A percentile compares a stretch with the other conserved stretches of the same genome.
These are phyloP conservation scores for Henricia sp. DNA, from an alignment of 53 echinoderm and acorn worm genomes.

Conservation along the genomic window DNA sequence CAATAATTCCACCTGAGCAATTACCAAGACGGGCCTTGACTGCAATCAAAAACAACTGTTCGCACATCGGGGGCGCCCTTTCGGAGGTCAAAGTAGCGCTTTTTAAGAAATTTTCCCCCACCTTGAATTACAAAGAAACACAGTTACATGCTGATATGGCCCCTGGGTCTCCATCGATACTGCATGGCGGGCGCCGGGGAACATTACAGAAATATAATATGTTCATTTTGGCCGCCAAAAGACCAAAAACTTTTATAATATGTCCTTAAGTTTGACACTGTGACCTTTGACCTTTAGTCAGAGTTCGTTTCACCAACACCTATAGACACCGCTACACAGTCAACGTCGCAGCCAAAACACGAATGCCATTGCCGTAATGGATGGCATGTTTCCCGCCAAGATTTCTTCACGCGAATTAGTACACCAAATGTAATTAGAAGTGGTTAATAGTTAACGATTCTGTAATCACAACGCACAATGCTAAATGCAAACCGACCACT, in stretches of 20 bases:
- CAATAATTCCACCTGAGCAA: constrained; percentile 25
- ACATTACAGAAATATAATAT: constrained; percentile 17
- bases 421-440: neutral
- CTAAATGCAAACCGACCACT: too few relatives aligned
- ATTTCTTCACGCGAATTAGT: neutral
- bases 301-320: too few relatives aligned
- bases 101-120: constrained; percentile 4
- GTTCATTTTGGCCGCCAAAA: neutral
- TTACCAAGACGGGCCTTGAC: constrained; percentile 43
- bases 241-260: too few relatives aligned
- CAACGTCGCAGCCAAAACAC: constrained; percentile 41
- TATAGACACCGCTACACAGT: neutral
- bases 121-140: constrained; percentile 49
- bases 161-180: neutral
- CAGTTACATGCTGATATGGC: constrained; percentile 26
- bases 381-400: constrained; percentile 4
- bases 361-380: constrained; percentile 27
- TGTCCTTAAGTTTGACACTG: neutral
- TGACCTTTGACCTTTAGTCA: neutral
- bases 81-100: constrained; percentile 29
- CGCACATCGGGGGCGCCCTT: constrained; percentile 16
- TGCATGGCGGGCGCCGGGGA: constrained; percentile 8
- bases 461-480: too few relatives aligned
- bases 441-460: constrained; percentile 14
- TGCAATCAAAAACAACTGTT: constrained; percentile 46